Evolutionary conservation across 2,113 vertebrate genomes (phyloP).

Genomic region (Corvus cornix): DNA sequence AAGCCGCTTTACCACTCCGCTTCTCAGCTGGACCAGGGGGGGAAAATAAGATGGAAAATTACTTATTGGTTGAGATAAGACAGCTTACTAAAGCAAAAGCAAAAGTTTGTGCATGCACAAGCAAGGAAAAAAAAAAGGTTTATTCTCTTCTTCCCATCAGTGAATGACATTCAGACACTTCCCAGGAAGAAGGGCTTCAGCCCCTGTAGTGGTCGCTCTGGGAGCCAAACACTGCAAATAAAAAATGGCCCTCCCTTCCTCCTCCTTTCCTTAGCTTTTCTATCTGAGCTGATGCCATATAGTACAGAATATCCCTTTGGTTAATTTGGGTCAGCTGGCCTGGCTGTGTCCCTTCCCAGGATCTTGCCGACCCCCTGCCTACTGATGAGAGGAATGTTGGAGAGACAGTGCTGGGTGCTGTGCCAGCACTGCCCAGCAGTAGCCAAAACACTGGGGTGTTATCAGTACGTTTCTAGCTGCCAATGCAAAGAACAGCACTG

Average conservation of each 20-base stretch:
- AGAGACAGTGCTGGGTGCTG: neutral
- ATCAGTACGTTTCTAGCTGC: neutral
- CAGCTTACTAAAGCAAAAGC: neutral
- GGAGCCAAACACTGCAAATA: neutral
- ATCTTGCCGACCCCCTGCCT: neutral
- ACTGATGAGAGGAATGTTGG: neutral
- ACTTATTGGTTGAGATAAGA: neutral
- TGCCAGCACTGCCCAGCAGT: neutral
- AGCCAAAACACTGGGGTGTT: neutral
- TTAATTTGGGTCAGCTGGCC: neutral
- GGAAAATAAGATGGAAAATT: neutral
- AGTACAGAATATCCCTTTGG: neutral
- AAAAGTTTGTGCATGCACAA: neutral
- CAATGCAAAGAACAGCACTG: neutral
- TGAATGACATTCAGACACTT: neutral
- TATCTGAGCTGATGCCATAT: neutral
- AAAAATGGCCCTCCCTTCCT: neutral
- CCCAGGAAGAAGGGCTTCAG: neutral
- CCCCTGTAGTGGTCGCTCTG: neutral
- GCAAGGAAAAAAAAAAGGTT: neutral
- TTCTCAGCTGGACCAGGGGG: neutral
- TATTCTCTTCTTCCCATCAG: neutral
- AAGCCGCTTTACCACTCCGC: fast-evolving
- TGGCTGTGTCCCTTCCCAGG: neutral
- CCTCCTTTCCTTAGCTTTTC: neutral